Evolutionary conservation across 2,113 vertebrate species (phyloP).

Genomic region (Aphyosemion australe): DNA sequence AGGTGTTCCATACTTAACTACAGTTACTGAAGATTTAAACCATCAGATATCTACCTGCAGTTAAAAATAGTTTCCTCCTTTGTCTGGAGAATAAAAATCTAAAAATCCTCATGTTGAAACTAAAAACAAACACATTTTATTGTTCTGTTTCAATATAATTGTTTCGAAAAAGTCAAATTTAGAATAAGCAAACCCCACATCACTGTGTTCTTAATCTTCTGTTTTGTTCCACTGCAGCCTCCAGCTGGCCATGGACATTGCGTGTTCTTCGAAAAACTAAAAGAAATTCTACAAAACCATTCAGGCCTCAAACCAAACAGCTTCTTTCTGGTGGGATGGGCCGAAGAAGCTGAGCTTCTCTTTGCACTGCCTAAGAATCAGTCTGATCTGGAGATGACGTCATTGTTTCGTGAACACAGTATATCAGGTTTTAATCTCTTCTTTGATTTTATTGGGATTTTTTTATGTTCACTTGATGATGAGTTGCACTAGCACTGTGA

Average conservation of each 20-base stretch:
- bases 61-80: too few species aligned
- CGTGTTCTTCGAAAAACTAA: constrained; percentile 61
- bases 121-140: too few species aligned
- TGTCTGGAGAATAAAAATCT: too few species aligned
- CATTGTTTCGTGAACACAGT: constrained; percentile 45
- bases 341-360: constrained; percentile 17
- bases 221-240: constrained; percentile 61
- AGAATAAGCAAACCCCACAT: too few species aligned
- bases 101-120: too few species aligned
- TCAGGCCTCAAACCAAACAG: background rate
- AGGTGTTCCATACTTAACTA: too few species aligned
- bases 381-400: constrained; percentile 8
- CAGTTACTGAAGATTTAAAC: too few species aligned
- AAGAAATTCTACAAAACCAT: background rate
- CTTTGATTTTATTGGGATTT: constrained; percentile 50
- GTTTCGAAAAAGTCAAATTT: too few species aligned
- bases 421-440: constrained; percentile 17
- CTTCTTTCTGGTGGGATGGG: background rate
- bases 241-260: constrained; percentile 66
- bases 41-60: too few species aligned
- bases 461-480: constrained; percentile 45
- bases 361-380: constrained; percentile 65
- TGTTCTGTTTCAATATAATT: too few species aligned
- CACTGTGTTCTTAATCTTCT: too few species aligned
- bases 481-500: constrained; percentile 56